A percentile compares a stretch with the other conserved stretches of the same genome.
phyloP scores from a whole-genome alignment of 2,113 vertebrate genomes.

The Dryoscopus gambensis region DNA sequence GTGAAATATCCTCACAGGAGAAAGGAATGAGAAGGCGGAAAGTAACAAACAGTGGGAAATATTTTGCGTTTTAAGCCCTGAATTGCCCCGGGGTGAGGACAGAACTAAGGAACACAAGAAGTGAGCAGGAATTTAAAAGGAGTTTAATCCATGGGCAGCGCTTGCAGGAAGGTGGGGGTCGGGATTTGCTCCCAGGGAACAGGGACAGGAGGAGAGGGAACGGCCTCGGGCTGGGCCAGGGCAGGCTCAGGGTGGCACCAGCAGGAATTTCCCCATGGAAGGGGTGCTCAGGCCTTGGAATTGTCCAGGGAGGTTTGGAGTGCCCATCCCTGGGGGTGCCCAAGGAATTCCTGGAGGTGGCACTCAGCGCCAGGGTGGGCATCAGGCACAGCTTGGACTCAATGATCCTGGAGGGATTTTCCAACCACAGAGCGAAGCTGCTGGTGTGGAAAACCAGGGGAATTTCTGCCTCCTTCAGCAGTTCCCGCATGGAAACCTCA shows the following conservation, averaged over 20 bases:
- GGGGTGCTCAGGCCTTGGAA: not conserved
- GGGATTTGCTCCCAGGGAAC: not conserved
- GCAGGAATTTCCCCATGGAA: not conserved
- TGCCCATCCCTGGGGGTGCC: too few species aligned
- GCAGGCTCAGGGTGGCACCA: fast-evolving
- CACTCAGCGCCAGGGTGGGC: too few species aligned
- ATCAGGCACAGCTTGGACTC: too few species aligned
- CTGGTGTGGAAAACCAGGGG: not conserved
- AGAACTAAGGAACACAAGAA: not conserved
- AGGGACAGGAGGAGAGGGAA: not conserved
- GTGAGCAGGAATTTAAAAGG: not conserved
- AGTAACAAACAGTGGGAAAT: not conserved
- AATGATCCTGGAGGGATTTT: not conserved
- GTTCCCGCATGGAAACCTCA: not conserved
- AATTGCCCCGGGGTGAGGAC: not conserved
- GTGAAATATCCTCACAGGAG: not conserved
- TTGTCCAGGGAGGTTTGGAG: too few species aligned
- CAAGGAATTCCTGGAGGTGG: too few species aligned
- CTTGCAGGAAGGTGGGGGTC: not conserved
- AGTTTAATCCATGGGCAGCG: not conserved
- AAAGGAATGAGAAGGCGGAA: not conserved
- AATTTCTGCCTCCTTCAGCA: not conserved
- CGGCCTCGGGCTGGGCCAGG: not conserved
- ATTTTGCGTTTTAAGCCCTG: not conserved
- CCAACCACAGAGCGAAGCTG: not conserved